Base-by-base conservation (phyloP, 2,113 vertebrate species). In the Colaptes auratus region DNA sequence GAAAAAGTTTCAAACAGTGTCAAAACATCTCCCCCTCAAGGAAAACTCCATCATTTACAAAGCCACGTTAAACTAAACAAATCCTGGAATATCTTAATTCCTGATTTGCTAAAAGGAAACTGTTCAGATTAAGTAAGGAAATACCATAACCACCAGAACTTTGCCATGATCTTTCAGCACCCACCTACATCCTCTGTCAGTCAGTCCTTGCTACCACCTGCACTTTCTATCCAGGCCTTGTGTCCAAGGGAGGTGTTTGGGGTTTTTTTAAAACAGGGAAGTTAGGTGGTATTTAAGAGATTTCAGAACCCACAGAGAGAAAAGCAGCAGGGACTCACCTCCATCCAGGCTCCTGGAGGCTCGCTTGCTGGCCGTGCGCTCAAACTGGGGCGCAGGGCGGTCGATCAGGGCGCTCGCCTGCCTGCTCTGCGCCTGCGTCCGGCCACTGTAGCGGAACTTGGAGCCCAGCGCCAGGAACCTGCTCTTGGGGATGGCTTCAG, bases 391-490 rank as follows among this genome's bases (percentile, higher is more conserved):
- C 3, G 99, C 99, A 0, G 99, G 99, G 4, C 99, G 96, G 97
- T 99, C 99, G 10, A 99, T 99, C 83, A 99, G 96, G 31, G 99
- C 99, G 42, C 99, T 99, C 5, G 99, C 99, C 97, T 99, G 99
- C 44, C 99, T 97, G 4, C 98, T 99, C 97, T 99, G 99, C 2
- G 99, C 99, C 97, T 99, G 99, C 18, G 99, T 99, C 33, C 99
- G 98, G 7, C 99, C 99, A 4, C 99, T 99, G 97, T 99, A 99
- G 63, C 99, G 99, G 88, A 99, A 99, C 97, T 99, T 99, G 44
- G 99, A 99, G 88, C 99, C 99, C 96, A 99, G 94, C 0, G 98
- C 99, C 89, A 99, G 96, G 96, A 99, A 99, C 95, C 98, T 98
- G 97, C 98, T 98, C 48, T 99, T 99, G 2, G 99, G 99, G 91